phyloP scores from a whole-genome alignment of 2,797 vertebrate species.

The Propithecus perrieri region DNA sequence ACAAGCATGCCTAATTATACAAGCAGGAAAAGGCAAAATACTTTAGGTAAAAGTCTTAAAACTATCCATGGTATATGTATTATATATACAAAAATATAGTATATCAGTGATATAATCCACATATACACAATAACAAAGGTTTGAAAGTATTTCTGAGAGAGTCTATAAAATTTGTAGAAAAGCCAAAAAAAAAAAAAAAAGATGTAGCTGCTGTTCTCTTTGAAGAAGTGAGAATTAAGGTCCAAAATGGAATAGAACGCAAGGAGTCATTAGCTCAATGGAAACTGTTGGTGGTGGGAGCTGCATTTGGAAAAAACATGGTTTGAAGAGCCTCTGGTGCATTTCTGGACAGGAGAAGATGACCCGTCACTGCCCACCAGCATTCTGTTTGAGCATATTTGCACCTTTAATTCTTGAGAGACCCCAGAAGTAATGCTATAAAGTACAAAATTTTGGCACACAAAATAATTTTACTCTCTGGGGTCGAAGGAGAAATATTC shows the following conservation, averaged over 20 bases:
- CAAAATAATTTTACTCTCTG: neutral
- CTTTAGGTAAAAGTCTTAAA: neutral
- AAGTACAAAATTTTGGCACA: neutral
- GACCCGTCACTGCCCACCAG: neutral
- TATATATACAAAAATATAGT: neutral
- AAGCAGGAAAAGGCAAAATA: neutral
- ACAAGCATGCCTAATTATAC: neutral
- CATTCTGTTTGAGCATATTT: neutral
- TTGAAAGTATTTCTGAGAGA: neutral
- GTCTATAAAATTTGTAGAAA: neutral
- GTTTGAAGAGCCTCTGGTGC: neutral
- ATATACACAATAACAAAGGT: neutral
- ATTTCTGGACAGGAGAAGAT: neutral
- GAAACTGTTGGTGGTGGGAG: neutral
- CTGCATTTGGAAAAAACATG: neutral
- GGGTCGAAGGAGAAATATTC: neutral
- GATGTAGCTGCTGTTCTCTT: neutral
- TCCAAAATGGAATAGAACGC: neutral
- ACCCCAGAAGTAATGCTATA: neutral
- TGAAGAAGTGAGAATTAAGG: neutral
- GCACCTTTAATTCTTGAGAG: neutral
- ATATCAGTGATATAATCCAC: neutral
- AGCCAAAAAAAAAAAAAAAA: neutral
- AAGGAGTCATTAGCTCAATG: neutral
- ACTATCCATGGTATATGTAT: neutral